These are phyloP conservation scores for Dipodomys stephensi DNA, from an alignment of 2,113 vertebrate species.

Conservation along the genomic window DNA sequence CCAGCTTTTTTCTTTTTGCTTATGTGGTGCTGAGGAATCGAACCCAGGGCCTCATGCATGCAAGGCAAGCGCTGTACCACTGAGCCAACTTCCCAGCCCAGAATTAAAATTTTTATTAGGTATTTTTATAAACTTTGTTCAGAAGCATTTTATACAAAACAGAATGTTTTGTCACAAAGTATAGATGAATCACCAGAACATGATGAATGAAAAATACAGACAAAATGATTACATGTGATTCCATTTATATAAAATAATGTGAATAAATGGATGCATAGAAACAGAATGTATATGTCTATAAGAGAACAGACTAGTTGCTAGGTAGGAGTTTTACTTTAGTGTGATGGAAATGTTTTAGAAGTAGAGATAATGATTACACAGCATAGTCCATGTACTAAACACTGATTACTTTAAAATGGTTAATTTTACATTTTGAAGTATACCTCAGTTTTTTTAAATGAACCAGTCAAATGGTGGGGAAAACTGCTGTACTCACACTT, in stretches of 20 bases:
- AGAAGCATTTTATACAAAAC: no score
- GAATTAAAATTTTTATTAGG: no score
- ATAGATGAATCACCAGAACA: not conserved
- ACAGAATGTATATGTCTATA: not conserved
- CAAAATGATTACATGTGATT: not conserved
- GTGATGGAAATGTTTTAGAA: not conserved
- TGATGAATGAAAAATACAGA: not conserved
- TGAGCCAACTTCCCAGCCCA: no score
- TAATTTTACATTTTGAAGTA: not conserved
- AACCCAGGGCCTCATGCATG: no score
- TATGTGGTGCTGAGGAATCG: no score
- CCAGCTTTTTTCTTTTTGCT: no score
- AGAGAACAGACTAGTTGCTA: not conserved
- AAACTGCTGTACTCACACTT: not conserved
- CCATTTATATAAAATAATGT: no score
- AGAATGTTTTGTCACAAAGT: not conserved
- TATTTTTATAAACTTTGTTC: no score
- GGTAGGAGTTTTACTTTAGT: not conserved
- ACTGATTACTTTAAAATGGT: not conserved
- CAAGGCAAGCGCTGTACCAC: no score
- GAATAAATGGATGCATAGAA: not conserved
- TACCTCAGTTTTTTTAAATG: not conserved
- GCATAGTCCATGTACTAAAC: not conserved
- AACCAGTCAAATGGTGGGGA: not conserved
- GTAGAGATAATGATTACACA: not conserved